Evolutionary conservation across 2,113 vertebrate genomes (phyloP), one percentile per base, ranked within the genome.

Genomic region (Percopsis transmontana): DNA sequence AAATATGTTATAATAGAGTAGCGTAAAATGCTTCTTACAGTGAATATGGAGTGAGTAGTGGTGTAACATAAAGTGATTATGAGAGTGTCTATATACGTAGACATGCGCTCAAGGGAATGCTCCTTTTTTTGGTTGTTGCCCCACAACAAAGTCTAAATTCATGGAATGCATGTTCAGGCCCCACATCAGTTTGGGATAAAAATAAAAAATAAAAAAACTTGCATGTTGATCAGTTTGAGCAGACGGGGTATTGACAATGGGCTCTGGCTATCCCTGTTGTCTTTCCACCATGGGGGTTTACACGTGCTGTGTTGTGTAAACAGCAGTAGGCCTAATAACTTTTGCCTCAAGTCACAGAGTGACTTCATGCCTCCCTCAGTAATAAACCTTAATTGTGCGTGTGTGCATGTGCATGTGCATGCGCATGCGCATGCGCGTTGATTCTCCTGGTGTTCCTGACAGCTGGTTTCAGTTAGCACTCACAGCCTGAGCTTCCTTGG

Each of bases 401-500:
- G 53, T 62, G 70, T 78, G 61, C 69, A 23, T 12, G 41, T 1
- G 40, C 41, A 65, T 57, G 65, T 39, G 76, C 45, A 62, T 56
- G 55, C 48, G 70, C 47, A 65, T 66, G 67, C 52, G 74, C 64
- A 50, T 57, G 63, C 33, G 61, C 45, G 15, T 47, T 47, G 45
- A 45, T 45, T 15, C 2, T 4, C 8, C 12, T 45, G 50, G 39
- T 20, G 45, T 56, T 62, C 76, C 73, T 88, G 86, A 84, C 89
- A 91, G 89, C 88, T 90, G 89, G 85, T 88, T 90, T 79, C 80
- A 89, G 84, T 90, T 91, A 91, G 80, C 50, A 61, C 67, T 73
- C 61, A 65, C 81, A 87, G 87, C 80, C 82, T 71, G 80, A 86
- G 84, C 82, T 87, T 89, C 90, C 88, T 87, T 74, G 39, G 85